Percentiles rank a stretch among this genome's conserved stretches.
Evolutionary conservation across 2,888 invertebrate species (phyloP).

Genomic region (Cosmia trapezina): DNA sequence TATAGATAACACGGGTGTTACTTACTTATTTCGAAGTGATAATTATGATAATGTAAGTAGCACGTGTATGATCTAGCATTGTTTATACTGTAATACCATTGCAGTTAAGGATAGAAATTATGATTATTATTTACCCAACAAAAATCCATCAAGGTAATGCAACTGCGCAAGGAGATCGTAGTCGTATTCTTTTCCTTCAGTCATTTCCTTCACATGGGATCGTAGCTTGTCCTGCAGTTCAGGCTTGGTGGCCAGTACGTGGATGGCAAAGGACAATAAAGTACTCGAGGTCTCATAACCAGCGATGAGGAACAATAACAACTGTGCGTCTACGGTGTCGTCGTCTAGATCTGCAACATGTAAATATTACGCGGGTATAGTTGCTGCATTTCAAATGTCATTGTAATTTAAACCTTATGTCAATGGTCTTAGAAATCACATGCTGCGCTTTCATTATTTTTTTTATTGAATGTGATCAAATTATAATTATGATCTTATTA

Average conservation of each 20-base stretch:
- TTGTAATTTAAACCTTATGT: constrained; percentile 9
- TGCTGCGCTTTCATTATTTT: neutral
- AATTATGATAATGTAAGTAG: neutral
- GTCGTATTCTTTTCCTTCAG: constrained; percentile 80
- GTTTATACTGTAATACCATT: neutral
- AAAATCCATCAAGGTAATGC: constrained; percentile 82
- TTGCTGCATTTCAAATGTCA: neutral
- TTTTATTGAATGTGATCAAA: neutral
- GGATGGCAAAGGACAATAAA: constrained; percentile 89
- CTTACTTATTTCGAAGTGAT: neutral
- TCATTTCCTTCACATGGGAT: constrained; percentile 80
- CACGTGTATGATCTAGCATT: neutral
- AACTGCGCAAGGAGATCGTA: constrained; percentile 82
- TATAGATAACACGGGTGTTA: neutral
- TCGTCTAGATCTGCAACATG: constrained; percentile 85
- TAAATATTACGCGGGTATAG: neutral
- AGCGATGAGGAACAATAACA: constrained; percentile 90
- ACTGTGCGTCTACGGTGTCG: constrained; percentile 90
- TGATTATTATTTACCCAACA: constrained; percentile 74
- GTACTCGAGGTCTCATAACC: constrained; percentile 92
- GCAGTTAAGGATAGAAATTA: neutral
- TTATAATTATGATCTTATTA: neutral
- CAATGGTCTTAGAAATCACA: neutral
- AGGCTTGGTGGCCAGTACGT: constrained; percentile 87
- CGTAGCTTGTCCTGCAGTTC: constrained; percentile 86